Base-by-base conservation (phyloP, 2,113 vertebrate species). In the Thinocorus orbignyianus region DNA sequence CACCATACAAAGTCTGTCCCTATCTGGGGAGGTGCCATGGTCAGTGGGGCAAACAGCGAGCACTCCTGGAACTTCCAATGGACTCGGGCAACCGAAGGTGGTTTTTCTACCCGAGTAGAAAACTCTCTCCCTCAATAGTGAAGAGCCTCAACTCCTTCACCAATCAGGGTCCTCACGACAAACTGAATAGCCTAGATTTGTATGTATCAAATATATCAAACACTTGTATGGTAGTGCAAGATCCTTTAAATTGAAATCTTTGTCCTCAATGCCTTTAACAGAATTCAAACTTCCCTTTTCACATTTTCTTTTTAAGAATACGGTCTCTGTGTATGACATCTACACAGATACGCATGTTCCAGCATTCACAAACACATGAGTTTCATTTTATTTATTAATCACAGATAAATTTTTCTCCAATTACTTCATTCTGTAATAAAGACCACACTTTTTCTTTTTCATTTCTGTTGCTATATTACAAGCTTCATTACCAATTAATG, bases 401-500 rank as follows among this genome's bases (percentile, higher is more conserved):
- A 13, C 14, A 79, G 39, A 33, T 71, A 51, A 1, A 60, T 76
- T 52, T 80, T 80, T 66, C 46, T 66, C 20, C 1, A 2, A 66
- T 71, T 18, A 17, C 26, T 91, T 61, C 20, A 39, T 44, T 79
- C 28, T 66, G 46, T 46, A 69, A 57, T 30, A 77, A 94, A 95
- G 42, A 52, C 31, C 31, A 90, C 69, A 81, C 58, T 57, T 71
- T 61, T 82, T 69, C 61, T 61, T 77, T 79, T 13, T 26, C 33
- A 79, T 92, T 79, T 95, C 60, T 93, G 71, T 87, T 96, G 84
- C 81, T 88, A 79, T 91, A 97, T 89, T 79, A 96, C 46, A 88
- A 96, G 71, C 74, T 85, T 97, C 94, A 94, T 94, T 97, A 96
- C 81, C 92, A 96, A 97, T 97, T 97, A 97, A 97, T 96, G 95